Conservation (phyloP, 2,888 invertebrate species). For the Apantesis nais region DNA sequence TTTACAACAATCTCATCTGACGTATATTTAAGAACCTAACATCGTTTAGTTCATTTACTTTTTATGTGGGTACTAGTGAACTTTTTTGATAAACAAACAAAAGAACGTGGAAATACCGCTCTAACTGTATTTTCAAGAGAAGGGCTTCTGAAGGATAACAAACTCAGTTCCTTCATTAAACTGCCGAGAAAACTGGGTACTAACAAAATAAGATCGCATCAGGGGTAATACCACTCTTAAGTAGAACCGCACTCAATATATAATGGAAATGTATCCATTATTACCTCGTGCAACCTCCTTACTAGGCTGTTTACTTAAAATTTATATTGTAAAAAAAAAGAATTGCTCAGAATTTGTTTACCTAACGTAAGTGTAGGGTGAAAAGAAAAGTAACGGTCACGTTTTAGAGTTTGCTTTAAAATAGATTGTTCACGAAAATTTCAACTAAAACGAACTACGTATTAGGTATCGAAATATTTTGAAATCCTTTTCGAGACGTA, state of each 20-base stretch:
- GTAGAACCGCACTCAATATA: not conserved
- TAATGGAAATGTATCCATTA: conserved; percentile 15
- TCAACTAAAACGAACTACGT: not conserved
- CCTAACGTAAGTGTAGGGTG: not conserved
- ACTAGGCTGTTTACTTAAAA: not conserved
- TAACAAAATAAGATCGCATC: conserved; percentile 23
- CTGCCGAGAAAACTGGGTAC: conserved; percentile 23
- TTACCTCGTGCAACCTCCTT: not conserved
- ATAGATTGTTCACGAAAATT: not conserved
- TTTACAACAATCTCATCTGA: not conserved
- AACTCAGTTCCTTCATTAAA: conserved; percentile 22
- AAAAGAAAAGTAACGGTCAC: not conserved
- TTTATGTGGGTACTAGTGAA: conserved; percentile 3
- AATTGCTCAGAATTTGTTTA: not conserved
- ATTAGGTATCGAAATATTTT: not conserved
- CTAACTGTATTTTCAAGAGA: conserved; percentile 19
- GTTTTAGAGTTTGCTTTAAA: not conserved
- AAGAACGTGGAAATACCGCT: conserved; percentile 8
- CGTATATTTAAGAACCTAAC: not conserved
- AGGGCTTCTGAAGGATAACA: conserved; percentile 19
- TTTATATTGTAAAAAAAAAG: not conserved
- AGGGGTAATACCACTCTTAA: conserved; percentile 15
- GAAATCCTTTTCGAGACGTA: not conserved
- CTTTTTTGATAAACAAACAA: conserved; percentile 18
- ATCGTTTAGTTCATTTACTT: not conserved